These are phyloP conservation scores for Taeniopygia guttata DNA, from an alignment of 2,797 vertebrate genomes.

Conservation along the genomic window DNA sequence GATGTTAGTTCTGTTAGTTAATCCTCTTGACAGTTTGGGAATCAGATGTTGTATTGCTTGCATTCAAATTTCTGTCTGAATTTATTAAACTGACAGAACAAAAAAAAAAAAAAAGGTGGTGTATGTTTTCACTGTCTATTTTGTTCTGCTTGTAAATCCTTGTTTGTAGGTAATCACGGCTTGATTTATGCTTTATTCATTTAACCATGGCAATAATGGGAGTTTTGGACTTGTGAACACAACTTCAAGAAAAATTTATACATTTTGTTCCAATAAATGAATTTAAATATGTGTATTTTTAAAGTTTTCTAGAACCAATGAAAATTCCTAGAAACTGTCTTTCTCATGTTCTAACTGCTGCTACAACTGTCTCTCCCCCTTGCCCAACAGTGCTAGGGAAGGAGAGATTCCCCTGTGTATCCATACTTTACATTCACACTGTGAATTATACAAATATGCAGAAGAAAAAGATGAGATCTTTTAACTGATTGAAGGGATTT, in stretches of 20 bases:
- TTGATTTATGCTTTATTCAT: not conserved
- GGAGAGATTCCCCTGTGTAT: not conserved
- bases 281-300: not conserved
- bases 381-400: not conserved
- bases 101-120: not conserved
- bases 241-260: not conserved
- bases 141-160: not conserved
- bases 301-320: not conserved
- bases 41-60: not conserved
- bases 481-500: not conserved
- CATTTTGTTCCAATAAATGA: not conserved
- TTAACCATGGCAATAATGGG: not conserved
- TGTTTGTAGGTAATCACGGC: not conserved
- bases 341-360: not conserved
- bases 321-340: not conserved
- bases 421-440: not conserved
- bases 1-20: not conserved
- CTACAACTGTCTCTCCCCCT: not conserved
- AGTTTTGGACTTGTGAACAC: not conserved
- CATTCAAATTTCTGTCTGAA: constrained; percentile 2
- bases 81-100: not conserved
- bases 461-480: not conserved
- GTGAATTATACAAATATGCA: not conserved
- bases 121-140: not conserved
- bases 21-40: not conserved